Evolutionary conservation across 2,888 invertebrate genomes (phyloP).

Genomic region (Drosophila fungiperda): DNA sequence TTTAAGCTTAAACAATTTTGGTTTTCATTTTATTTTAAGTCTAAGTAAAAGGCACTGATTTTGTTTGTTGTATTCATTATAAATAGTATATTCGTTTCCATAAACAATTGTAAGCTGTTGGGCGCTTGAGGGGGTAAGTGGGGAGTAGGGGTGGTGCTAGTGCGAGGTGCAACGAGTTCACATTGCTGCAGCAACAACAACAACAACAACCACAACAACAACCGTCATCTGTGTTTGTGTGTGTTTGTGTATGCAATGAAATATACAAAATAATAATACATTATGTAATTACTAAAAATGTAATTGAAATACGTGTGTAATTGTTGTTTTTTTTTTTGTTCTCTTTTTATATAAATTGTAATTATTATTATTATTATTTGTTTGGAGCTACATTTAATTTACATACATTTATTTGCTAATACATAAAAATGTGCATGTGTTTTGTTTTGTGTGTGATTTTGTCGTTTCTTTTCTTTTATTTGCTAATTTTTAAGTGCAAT

Average conservation of each 20-base stretch:
- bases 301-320: slow-evolving; percentile 69
- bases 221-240: slow-evolving; percentile 55
- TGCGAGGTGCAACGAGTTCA: slow-evolving; percentile 76
- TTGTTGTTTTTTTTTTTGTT: slow-evolving; percentile 16
- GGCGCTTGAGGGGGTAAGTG: slow-evolving; percentile 9
- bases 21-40: slow-evolving; percentile 53
- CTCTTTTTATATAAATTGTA: slow-evolving; percentile 43
- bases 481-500: slow-evolving; percentile 39
- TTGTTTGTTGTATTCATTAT: slow-evolving; percentile 24
- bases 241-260: slow-evolving; percentile 53
- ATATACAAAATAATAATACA: slow-evolving; percentile 75
- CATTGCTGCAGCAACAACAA: slow-evolving; percentile 54
- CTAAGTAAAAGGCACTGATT: slow-evolving; percentile 77
- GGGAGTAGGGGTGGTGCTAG: slow-evolving; percentile 9
- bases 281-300: slow-evolving; percentile 75
- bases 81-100: slow-evolving; percentile 36
- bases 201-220: slow-evolving; percentile 50
- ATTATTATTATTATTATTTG: slow-evolving; percentile 35
- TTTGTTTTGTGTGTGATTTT: slow-evolving; percentile 17
- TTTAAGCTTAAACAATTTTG: slow-evolving; percentile 54
- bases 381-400: slow-evolving; percentile 61
- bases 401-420: slow-evolving; percentile 61
- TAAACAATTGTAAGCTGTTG: slow-evolving; percentile 33
- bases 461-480: background rate
- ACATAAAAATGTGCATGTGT: slow-evolving; percentile 49